Percentiles rank a stretch among this genome's conserved stretches.
Conservation (phyloP, 1,140 invertebrate species). For the Trigoniulus corallinus region DNA sequence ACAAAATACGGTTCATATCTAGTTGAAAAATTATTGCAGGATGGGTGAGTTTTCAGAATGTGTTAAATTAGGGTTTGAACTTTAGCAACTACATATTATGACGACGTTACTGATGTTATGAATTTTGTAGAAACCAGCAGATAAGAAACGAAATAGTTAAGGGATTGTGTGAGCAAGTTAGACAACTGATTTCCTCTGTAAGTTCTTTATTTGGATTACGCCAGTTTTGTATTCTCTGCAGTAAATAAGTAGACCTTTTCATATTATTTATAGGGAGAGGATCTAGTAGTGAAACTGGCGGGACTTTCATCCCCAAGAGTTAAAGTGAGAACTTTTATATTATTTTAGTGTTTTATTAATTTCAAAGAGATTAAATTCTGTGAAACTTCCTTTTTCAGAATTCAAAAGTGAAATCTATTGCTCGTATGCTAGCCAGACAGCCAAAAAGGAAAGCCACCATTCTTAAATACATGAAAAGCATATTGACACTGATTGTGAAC, state of each 20-base stretch:
- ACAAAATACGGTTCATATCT: conserved; percentile 79
- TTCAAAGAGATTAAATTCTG: too few relatives aligned
- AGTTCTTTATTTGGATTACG: not conserved
- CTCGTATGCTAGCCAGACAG: not conserved
- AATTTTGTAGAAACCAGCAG: too few relatives aligned
- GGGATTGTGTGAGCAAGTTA: too few relatives aligned
- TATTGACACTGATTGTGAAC: not conserved
- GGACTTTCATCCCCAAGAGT: conserved; percentile 31
- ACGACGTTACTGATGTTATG: too few relatives aligned
- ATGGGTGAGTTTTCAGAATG: conserved; percentile 35
- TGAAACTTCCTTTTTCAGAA: not conserved
- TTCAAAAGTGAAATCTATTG: not conserved
- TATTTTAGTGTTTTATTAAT: conserved; percentile 5
- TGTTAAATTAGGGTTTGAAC: not conserved
- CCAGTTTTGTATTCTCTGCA: too few relatives aligned
- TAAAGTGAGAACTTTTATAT: conserved; percentile 24
- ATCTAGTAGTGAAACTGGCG: conserved; percentile 31
- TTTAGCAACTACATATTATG: too few relatives aligned
- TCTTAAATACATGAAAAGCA: not conserved
- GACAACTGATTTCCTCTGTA: not conserved
- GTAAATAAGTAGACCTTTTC: too few relatives aligned
- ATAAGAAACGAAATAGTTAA: too few relatives aligned
- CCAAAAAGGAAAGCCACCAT: not conserved
- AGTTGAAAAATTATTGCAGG: conserved; percentile 60
- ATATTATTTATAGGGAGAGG: conserved; percentile 29